Evolutionary conservation across 1,140 invertebrate species (phyloP).

Genomic region (Philotrypesis tridentata): DNA sequence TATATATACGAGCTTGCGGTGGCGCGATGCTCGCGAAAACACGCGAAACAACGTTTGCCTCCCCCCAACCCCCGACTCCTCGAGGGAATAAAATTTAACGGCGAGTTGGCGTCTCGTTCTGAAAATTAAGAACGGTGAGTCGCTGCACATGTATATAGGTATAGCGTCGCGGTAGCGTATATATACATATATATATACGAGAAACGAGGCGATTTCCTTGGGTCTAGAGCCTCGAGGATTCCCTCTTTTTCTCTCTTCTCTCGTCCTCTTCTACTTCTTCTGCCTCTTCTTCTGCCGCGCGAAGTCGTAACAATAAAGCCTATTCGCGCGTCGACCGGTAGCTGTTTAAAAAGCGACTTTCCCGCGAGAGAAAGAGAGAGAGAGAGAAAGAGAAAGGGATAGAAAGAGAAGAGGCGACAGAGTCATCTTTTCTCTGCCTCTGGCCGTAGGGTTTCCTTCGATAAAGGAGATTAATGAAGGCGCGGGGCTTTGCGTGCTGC

Average conservation of each 20-base stretch:
- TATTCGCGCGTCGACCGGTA: constrained; percentile 3
- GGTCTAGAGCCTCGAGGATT: background rate
- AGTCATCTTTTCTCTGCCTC: background rate
- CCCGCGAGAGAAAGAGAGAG: background rate
- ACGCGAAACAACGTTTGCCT: no score
- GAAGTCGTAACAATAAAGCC: constrained; percentile 32
- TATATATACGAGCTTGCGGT: no score
- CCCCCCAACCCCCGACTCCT: no score
- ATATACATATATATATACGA: background rate
- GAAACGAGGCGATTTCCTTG: constrained; percentile 22
- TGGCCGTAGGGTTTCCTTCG: background rate
- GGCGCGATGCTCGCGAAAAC: no score
- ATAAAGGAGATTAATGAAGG: constrained; percentile 42
- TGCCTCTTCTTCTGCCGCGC: background rate
- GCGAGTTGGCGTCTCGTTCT: background rate
- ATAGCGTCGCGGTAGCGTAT: no score
- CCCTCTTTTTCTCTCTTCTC: background rate
- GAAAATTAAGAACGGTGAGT: constrained; percentile 30
- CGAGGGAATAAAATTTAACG: background rate
- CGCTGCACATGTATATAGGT: no score
- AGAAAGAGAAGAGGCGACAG: background rate
- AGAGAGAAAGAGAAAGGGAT: no score
- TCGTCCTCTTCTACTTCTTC: background rate
- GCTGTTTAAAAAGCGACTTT: constrained; percentile 41
- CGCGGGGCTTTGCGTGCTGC: constrained; percentile 19